Evolutionary conservation across 2,888 invertebrate species (phyloP).

Genomic region (Chydorus sphaericus): DNA sequence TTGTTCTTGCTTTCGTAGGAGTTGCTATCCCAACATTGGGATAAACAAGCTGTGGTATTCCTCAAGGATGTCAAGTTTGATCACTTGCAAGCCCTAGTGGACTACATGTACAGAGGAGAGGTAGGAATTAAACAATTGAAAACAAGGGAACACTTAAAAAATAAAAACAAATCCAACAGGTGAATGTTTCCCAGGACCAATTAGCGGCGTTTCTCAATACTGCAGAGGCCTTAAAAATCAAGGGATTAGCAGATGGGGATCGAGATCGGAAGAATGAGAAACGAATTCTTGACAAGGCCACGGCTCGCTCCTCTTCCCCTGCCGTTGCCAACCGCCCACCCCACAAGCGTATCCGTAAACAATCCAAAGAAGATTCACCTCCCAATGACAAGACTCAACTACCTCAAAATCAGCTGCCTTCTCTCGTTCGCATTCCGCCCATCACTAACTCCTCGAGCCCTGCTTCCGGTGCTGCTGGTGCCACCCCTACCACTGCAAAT

Average conservation of each 20-base stretch:
- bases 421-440: slow-evolving; percentile 10
- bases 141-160: no score
- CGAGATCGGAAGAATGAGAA: slow-evolving; percentile 5
- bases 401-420: slow-evolving; percentile 4
- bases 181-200: slow-evolving; percentile 12
- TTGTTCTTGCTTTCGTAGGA: slow-evolving; percentile 8
- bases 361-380: slow-evolving; percentile 7
- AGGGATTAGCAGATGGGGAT: slow-evolving; percentile 10
- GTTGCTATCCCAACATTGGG: slow-evolving; percentile 11
- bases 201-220: slow-evolving; percentile 9
- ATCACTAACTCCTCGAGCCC: neutral
- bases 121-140: neutral
- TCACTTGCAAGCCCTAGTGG: slow-evolving; percentile 14
- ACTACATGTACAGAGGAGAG: slow-evolving; percentile 16
- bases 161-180: no score
- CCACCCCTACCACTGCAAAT: no score
- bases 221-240: slow-evolving; percentile 11
- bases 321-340: neutral
- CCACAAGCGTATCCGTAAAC: neutral
- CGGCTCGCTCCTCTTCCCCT: neutral
- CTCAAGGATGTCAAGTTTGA: slow-evolving; percentile 15
- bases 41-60: slow-evolving; percentile 14
- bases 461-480: neutral
- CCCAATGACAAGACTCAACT: neutral
- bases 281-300: neutral